Base-by-base conservation (phyloP, 2,888 invertebrate species). In the Acronicta leporina region DNA sequence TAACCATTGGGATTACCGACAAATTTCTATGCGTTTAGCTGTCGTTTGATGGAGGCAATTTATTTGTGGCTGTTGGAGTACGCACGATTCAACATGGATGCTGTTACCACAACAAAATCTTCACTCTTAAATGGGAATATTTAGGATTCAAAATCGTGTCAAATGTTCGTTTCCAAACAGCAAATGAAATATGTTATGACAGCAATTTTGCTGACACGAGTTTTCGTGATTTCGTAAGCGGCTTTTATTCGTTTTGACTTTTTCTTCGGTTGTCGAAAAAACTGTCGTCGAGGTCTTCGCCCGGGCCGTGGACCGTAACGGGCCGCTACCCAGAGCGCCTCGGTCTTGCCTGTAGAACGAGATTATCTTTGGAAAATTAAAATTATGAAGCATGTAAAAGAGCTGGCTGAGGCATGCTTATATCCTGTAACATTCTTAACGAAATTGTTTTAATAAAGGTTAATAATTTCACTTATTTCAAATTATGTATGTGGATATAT, bases 191-290 rank as follows among this genome's bases (percentile, higher is more conserved):
- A 51, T 73, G 69, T 63, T 66, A 75, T 63, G 38, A 64, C 83
- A 81, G 85, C 83, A 83, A 90, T 90, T 90, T 87, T 80, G 85
- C 82, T 84, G 86, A 88, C 90, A 90, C 90, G 91, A 90, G 82
- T 88, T 89, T 87, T 90, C 89, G 89, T 91, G 89, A 90, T 90
- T 89, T 87, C 81, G 84, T 87, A 86, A 86, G 85, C 80, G 70
- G 80, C 81, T 87, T 87, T 88, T 87, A 81, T 81, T 78, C 68
- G 42, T 86, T 87, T 86, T 82, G 81, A 77, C 80, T 86, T 88
- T 86, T 89, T 87, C 81, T 80, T 66, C 63, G 72, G 82, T 68
- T 79, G 81, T 77, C 79, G 59, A 84, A 87, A 87, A 87, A 89
- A 87, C 80, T 89, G 89, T 89, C 89, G 79, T 68, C 47, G 81